phyloP scores from a whole-genome alignment of 2,888 invertebrate genomes.

The Esperia sulphurella region DNA sequence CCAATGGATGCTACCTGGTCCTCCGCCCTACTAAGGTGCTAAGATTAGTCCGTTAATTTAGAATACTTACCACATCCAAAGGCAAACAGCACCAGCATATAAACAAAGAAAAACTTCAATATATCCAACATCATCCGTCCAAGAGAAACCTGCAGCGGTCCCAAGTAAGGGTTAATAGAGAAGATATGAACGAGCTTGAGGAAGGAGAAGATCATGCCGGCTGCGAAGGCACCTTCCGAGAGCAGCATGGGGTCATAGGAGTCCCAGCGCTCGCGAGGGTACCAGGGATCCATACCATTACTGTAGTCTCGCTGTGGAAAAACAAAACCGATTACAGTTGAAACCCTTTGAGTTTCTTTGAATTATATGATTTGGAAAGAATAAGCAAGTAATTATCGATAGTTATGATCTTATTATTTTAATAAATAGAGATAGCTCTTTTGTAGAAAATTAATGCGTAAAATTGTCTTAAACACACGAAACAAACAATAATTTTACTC shows the following conservation, averaged over 20 bases:
- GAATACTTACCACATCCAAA: conserved; percentile 92
- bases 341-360: no score
- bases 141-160: conserved; percentile 94
- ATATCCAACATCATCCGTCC: conserved; percentile 97
- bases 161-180: conserved; percentile 97
- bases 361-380: no score
- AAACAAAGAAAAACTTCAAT: conserved; percentile 97
- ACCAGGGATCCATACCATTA: conserved; percentile 87
- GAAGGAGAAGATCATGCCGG: conserved; percentile 97
- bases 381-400: no score
- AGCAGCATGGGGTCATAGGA: conserved; percentile 97
- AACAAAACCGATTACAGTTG: no score
- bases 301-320: conserved; percentile 82
- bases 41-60: no score
- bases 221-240: conserved; percentile 96
- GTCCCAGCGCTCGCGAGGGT: conserved; percentile 94
- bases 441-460: no score
- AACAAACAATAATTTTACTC: no score
- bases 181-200: conserved; percentile 97
- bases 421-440: no score
- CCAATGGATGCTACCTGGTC: no score
- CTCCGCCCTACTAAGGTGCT: no score
- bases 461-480: no score
- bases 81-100: conserved; percentile 94
- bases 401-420: no score